A percentile compares a stretch with the other conserved stretches of the same genome.
Conservation (phyloP, 2,888 invertebrate genomes). For the Parascotia fuliginaria region DNA sequence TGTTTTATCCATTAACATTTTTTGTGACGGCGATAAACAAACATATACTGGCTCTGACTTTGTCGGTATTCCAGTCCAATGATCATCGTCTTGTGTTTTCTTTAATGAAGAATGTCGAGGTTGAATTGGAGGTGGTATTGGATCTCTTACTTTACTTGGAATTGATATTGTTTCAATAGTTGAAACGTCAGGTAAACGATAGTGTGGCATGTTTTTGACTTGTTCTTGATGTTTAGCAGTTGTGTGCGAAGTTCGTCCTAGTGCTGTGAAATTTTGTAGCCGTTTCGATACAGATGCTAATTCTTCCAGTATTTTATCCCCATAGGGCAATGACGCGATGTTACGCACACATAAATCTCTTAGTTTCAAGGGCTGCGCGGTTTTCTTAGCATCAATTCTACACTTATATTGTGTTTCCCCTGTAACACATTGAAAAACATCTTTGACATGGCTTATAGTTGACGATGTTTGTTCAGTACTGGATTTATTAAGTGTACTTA, state of each 20-base stretch:
- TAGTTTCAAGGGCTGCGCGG: slow-evolving; percentile 78
- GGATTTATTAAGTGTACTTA: slow-evolving; percentile 46
- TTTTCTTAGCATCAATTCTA: slow-evolving; percentile 21
- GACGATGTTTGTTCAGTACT: slow-evolving; percentile 44
- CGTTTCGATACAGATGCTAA: slow-evolving; percentile 87
- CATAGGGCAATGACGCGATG: slow-evolving; percentile 89
- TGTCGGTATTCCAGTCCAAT: slow-evolving; percentile 87
- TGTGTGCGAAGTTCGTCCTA: slow-evolving; percentile 36
- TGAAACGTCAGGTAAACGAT: slow-evolving; percentile 78
- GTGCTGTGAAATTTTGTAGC: slow-evolving; percentile 71
- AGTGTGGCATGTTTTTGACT: slow-evolving; percentile 69
- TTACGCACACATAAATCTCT: slow-evolving; percentile 88
- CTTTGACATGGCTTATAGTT: slow-evolving; percentile 69
- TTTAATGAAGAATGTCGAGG: slow-evolving; percentile 75
- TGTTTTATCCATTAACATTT: slow-evolving; percentile 85
- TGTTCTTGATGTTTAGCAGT: slow-evolving; percentile 25
- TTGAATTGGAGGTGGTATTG: slow-evolving; percentile 71
- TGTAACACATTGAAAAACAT: slow-evolving; percentile 76
- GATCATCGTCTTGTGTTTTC: slow-evolving; percentile 68
- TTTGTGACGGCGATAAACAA: slow-evolving; percentile 91
- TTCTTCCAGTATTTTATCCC: slow-evolving; percentile 89
- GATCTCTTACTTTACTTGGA: slow-evolving; percentile 49
- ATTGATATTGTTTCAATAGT: slow-evolving; percentile 74
- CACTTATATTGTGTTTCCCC: slow-evolving; percentile 50
- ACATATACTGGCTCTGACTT: slow-evolving; percentile 86